Evolutionary conservation across 2,888 invertebrate genomes (phyloP), one percentile per base, ranked within the genome.

Genomic region (Meandrusa payeni): DNA sequence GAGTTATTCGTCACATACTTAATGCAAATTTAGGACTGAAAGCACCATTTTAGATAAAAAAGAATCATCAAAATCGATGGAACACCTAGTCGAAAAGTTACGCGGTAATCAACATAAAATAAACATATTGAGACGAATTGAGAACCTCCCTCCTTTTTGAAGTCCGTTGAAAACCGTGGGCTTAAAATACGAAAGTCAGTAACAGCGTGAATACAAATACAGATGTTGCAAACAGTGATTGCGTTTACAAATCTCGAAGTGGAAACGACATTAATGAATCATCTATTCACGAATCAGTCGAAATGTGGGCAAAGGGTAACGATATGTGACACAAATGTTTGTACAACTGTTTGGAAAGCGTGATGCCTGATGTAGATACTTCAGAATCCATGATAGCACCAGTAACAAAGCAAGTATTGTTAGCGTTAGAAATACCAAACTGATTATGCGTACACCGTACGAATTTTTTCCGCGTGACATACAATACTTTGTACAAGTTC

Each of bases 371-470:
- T 38, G 32, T 11, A n/a, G 26, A 20, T 29, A 13, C 32, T 7
- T 32, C 37, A 22, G 27, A 43, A 44, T 38, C 37, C 20, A 20
- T 26, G 37, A 10, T 38, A 13, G 34, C 6, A 20, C 12, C 19
- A 26, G 19, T 26, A 20, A 36, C 37, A 38, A 24, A 20, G 33
- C 20, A 11, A 1, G 22, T 11, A 23, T 34, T 45, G 44, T 40
- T 39, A 9, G 28, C 23, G n/a, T 34, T 39, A 45, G 44, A 45
- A 45, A 45, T 45, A 34, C 28, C 44, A 40, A 34, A 15, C 33
- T 40, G 43, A 45, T 40, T 44, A 44, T 34, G 34, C 23, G 28
- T 9, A 17, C 2, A 19, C 5, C n/a, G 9, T 31, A 26, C 13
- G 19, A 13, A 38, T 28, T 17, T 34, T 44, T 15, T 20, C 33